These are phyloP conservation scores for Poecilia gillii DNA, from an alignment of 2,797 vertebrate species.

Conservation along the genomic window DNA sequence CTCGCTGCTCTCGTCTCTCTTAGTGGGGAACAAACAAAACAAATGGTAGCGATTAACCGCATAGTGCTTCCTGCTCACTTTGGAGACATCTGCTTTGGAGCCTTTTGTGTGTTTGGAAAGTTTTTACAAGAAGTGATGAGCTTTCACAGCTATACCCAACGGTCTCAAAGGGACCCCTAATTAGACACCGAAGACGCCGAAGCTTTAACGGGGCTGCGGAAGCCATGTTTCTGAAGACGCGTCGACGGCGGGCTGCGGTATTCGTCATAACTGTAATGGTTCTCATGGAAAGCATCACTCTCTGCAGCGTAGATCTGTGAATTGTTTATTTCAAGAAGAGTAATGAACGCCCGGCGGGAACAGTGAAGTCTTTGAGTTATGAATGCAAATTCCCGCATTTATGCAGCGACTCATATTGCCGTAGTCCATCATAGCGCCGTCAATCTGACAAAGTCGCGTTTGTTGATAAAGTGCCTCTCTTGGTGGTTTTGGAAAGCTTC, in stretches of 20 bases:
- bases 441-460: slow-evolving; percentile 13
- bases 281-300: slow-evolving; percentile 56
- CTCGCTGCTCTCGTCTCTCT: neutral
- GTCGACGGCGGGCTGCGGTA: slow-evolving; percentile 13
- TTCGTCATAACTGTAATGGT: slow-evolving; percentile 32
- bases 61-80: neutral
- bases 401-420: slow-evolving; percentile 41
- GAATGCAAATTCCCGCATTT: slow-evolving; percentile 53
- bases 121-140: slow-evolving; percentile 12
- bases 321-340: slow-evolving; percentile 42
- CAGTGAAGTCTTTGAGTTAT: slow-evolving; percentile 34
- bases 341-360: slow-evolving; percentile 39
- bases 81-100: slow-evolving; percentile 5
- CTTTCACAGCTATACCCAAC: neutral
- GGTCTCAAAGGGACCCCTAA: slow-evolving; percentile 14
- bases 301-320: slow-evolving; percentile 9
- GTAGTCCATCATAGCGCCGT: slow-evolving; percentile 41
- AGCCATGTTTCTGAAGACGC: slow-evolving; percentile 15
- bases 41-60: slow-evolving; percentile 40
- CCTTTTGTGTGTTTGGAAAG: neutral
- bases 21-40: slow-evolving; percentile 31
- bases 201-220: slow-evolving; percentile 8
- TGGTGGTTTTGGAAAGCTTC: slow-evolving; percentile 7
- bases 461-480: slow-evolving; percentile 11
- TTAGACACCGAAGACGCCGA: neutral